Conservation (phyloP, 2,888 invertebrate genomes). For the Drosophila birchii region DNA sequence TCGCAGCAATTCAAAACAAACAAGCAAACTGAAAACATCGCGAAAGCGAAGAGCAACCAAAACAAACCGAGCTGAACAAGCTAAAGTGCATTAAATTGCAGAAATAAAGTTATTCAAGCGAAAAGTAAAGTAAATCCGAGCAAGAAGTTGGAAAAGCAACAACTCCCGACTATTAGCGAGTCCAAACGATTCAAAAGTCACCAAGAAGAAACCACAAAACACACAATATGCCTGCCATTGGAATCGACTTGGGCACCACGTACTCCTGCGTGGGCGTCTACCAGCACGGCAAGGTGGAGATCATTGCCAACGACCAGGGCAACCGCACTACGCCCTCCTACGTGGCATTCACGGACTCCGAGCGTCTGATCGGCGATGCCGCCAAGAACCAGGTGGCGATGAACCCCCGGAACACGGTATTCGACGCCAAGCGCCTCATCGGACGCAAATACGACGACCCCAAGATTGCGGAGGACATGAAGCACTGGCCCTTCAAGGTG, state of each 20-base stretch:
- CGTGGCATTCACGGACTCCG: constrained; percentile 93
- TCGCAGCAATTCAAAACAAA: constrained; percentile 59
- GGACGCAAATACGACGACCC: constrained; percentile 95
- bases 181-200: neutral
- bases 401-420: constrained; percentile 95
- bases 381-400: constrained; percentile 94
- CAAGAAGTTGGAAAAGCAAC: constrained; percentile 9
- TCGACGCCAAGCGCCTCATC: constrained; percentile 97
- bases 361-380: constrained; percentile 89
- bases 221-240: constrained; percentile 86
- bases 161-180: neutral
- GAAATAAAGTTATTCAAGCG: constrained; percentile 7
- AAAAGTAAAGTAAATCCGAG: constrained; percentile 1
- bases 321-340: constrained; percentile 84
- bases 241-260: constrained; percentile 84
- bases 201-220: constrained; percentile 1
- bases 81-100: constrained; percentile 22
- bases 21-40: constrained; percentile 61
- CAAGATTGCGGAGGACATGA: constrained; percentile 96
- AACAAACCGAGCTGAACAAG: constrained; percentile 59
- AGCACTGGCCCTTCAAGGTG: constrained; percentile 97
- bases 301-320: constrained; percentile 93
- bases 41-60: constrained; percentile 26
- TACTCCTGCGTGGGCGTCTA: constrained; percentile 94
- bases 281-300: constrained; percentile 93